A percentile compares a stretch with the other conserved stretches of the same genome.
Conservation (phyloP, 2,888 invertebrate species). For the Mimachlamys varia region DNA sequence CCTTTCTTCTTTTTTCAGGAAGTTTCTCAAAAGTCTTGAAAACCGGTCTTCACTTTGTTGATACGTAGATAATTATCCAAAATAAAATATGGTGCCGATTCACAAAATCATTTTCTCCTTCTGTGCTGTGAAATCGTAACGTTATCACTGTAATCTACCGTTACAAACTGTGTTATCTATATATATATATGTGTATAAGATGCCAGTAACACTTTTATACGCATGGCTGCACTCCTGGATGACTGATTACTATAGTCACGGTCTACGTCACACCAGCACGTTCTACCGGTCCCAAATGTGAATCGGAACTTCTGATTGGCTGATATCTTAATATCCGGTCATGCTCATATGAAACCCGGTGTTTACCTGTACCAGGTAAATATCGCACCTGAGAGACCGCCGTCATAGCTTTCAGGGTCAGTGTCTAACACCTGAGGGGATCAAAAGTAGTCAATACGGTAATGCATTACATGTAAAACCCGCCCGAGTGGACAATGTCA, state of each 20-base stretch:
- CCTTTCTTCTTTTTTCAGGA: neutral
- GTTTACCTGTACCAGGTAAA: constrained; percentile 31
- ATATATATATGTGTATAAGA: neutral
- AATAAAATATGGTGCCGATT: neutral
- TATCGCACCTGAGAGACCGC: neutral
- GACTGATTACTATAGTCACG: constrained; percentile 8
- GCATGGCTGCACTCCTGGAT: constrained; percentile 7
- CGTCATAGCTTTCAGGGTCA: neutral
- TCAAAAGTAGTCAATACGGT: neutral
- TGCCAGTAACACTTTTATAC: neutral
- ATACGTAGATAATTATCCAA: neutral
- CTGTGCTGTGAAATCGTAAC: neutral
- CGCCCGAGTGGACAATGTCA: neutral
- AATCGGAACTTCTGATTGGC: neutral
- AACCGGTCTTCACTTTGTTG: neutral
- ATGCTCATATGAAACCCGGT: neutral
- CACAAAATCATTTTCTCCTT: neutral
- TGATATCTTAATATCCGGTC: constrained; percentile 16
- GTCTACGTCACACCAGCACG: constrained; percentile 34
- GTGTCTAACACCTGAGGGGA: neutral
- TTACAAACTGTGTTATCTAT: neutral
- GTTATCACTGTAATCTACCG: neutral
- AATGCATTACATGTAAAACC: neutral
- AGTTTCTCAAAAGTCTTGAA: neutral
- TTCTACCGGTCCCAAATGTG: constrained; percentile 9